Percentiles rank a stretch among this genome's conserved stretches.
Evolutionary conservation across 1,140 invertebrate genomes (phyloP).

Genomic region (Lordiphosa mommai): DNA sequence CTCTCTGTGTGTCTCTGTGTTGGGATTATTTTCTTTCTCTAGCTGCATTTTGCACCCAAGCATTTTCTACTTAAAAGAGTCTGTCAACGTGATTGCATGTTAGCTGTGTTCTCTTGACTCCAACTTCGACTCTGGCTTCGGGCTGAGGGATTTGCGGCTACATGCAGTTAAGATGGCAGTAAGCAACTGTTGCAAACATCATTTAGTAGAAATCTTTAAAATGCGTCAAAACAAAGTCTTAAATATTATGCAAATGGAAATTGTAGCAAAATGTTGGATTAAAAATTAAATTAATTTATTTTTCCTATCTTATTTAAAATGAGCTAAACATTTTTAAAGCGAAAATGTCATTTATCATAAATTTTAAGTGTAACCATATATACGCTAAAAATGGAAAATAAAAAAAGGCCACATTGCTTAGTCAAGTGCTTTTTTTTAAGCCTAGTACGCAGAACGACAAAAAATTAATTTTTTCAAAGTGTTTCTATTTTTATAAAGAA

Average conservation of each 20-base stretch:
- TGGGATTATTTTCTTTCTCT: conserved; percentile 64
- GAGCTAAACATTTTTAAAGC: too few species aligned
- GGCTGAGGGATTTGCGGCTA: conserved; percentile 35
- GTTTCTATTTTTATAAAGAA: too few species aligned
- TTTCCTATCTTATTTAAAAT: too few species aligned
- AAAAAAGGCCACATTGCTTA: too few species aligned
- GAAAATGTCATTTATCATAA: too few species aligned
- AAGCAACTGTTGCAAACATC: conserved; percentile 27
- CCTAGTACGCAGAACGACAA: too few species aligned
- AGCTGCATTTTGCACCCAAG: conserved; percentile 54
- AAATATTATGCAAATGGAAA: background rate
- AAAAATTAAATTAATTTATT: background rate
- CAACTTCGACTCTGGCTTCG: background rate
- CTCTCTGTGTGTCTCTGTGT: conserved; percentile 10
- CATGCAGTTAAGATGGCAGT: conserved; percentile 29
- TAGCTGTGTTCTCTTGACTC: conserved; percentile 30
- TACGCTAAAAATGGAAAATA: too few species aligned
- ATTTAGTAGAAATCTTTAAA: background rate
- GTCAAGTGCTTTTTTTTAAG: too few species aligned
- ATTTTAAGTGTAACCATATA: too few species aligned
- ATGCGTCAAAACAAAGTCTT: background rate
- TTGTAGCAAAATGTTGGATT: background rate
- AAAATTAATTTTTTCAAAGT: too few species aligned
- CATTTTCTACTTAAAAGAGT: conserved; percentile 70
- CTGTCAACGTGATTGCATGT: conserved; percentile 74